Evolutionary conservation across 2,797 vertebrate genomes (phyloP).

Genomic region (Columba guinea): DNA sequence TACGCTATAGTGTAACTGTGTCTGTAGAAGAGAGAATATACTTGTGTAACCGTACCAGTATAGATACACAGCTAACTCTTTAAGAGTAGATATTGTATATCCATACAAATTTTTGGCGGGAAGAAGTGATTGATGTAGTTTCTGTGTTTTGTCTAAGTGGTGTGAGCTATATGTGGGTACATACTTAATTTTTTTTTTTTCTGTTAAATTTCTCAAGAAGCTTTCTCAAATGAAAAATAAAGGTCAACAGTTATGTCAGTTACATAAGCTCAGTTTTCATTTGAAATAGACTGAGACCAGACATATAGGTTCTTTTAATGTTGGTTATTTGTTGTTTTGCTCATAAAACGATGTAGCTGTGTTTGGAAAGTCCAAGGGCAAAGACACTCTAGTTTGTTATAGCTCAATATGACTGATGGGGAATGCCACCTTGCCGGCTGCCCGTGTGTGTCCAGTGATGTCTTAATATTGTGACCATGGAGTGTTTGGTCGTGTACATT

Average conservation of each 20-base stretch:
- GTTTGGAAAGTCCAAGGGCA: neutral
- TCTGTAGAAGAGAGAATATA: neutral
- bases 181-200: fast-evolving
- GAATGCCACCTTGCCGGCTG: neutral
- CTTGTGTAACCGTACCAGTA: fast-evolving
- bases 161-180: neutral
- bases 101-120: neutral
- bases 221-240: neutral
- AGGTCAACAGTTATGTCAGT: neutral
- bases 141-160: neutral
- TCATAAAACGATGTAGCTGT: neutral
- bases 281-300: neutral
- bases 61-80: neutral
- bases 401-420: neutral
- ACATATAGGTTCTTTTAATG: fast-evolving
- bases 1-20: fast-evolving
- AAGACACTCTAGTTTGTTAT: neutral
- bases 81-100: neutral
- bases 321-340: neutral
- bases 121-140: neutral
- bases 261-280: neutral
- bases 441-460: neutral
- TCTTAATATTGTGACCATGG: neutral
- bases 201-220: neutral
- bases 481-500: neutral